Conservation (phyloP, 2,113 vertebrate genomes). For the Struthio camelus region DNA sequence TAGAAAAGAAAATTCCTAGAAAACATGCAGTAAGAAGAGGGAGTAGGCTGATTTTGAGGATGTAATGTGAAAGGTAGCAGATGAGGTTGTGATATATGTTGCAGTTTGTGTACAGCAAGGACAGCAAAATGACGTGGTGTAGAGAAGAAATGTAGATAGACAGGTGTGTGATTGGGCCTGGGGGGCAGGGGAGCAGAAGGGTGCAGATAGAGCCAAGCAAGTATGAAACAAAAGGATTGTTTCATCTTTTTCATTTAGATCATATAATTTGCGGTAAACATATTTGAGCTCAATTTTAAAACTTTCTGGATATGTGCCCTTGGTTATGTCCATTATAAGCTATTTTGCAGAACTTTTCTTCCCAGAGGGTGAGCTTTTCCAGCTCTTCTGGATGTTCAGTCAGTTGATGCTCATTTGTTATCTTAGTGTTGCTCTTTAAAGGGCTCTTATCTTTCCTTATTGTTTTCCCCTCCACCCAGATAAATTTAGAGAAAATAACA, state of each 20-base stretch:
- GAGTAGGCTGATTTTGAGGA: no score
- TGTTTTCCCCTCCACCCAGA: background rate
- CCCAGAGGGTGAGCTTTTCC: background rate
- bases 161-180: fast-evolving
- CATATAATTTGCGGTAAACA: fast-evolving
- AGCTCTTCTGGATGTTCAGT: background rate
- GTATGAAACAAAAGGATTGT: fast-evolving
- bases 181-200: background rate
- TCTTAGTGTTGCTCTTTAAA: background rate
- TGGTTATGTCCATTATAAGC: background rate
- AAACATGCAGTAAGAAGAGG: background rate
- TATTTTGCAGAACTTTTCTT: background rate
- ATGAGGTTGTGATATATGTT: no score
- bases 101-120: background rate
- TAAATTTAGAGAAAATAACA: background rate
- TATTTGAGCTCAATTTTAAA: background rate
- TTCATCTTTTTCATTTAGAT: background rate
- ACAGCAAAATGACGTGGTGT: background rate
- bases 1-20: background rate
- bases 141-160: background rate
- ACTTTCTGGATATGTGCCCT: background rate
- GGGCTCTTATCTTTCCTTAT: background rate
- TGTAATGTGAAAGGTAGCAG: background rate
- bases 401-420: background rate
- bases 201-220: background rate